Conservation (phyloP, 2,113 vertebrate genomes). For the Trematomus loennbergii region DNA sequence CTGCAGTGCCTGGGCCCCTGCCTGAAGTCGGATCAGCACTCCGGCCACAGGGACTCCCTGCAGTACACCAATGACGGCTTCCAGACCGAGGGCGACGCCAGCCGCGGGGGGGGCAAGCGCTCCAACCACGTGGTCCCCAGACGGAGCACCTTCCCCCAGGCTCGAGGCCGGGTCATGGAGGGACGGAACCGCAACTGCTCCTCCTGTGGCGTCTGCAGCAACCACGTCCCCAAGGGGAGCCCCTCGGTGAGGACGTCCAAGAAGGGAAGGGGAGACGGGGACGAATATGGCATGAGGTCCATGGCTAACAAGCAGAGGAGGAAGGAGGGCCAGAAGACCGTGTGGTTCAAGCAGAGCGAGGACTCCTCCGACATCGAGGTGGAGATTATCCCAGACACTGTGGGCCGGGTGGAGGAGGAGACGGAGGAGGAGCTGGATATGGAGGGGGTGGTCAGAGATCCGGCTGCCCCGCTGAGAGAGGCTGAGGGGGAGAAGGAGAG, state of each 20-base stretch:
- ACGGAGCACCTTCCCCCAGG: conserved; percentile 64
- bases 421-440: conserved; percentile 71
- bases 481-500: conserved; percentile 25
- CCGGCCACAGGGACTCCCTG: conserved; percentile 76
- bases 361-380: conserved; percentile 86
- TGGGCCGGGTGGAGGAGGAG: conserved; percentile 77
- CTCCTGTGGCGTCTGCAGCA: conserved; percentile 74
- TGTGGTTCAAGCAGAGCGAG: conserved; percentile 88
- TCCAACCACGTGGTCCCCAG: conserved; percentile 58
- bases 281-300: conserved; percentile 66
- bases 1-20: conserved; percentile 81
- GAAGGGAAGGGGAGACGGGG: conserved; percentile 57
- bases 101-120: conserved; percentile 53
- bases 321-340: conserved; percentile 84
- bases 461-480: conserved; percentile 57
- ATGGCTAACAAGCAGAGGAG: conserved; percentile 78
- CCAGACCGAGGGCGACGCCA: conserved; percentile 73
- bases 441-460: conserved; percentile 71
- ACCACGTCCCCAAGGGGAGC: conserved; percentile 72
- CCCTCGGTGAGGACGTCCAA: conserved; percentile 43
- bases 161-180: conserved; percentile 68
- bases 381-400: conserved; percentile 84
- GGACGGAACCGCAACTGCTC: conserved; percentile 75
- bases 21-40: conserved; percentile 58
- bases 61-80: conserved; percentile 83